Evolutionary conservation across 1,140 invertebrate species (phyloP), one percentile per base, ranked within the genome.

Genomic region (Nixonia krombeini): DNA sequence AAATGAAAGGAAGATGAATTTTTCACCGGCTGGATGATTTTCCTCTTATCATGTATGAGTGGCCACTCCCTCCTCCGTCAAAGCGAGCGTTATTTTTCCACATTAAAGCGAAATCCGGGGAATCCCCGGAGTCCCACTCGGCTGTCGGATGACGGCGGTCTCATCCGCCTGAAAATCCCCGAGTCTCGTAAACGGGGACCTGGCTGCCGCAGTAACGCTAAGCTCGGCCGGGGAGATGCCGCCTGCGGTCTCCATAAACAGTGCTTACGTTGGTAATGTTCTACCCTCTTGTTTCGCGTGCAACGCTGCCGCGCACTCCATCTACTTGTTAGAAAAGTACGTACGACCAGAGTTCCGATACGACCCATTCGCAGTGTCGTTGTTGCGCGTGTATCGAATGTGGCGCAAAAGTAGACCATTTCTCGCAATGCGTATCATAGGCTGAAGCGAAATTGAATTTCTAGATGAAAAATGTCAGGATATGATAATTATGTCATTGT

Each of bases 101-200:
- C 61, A 73, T 73, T 69, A 69, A 61, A 62, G 28, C 33, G 26
- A 69, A 70, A 72, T 62, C 63, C 70, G 12, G 17, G 40, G 49
- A 66, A 57, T 68, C 53, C 63, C 69, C 12, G 26, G 58, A 64
- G 69, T 58, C 63, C 50, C 50, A 70, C 66, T 70, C 41, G 45
- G 8, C 40, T 21, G 52, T 40, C 56, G 58, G 37, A 62, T 58
- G 53, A 58, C 58, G 56, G 47, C 46, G 51, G 52, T 59, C 68
- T 64, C 71, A 73, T 70, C 71, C 68, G 57, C 18, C 58, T 53
- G 67, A 61, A 73, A 73, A 73, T 71, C 71, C 71, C 52, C 57
- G 37, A 61, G 49, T 31, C 62, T 64, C 66, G 70, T 63, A 70
- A 72, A 58, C 52, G 57, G 50, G 52, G 61, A 52, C 47, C 62